phyloP scores from a whole-genome alignment of 2,888 invertebrate species.

The Polietes domitor region DNA sequence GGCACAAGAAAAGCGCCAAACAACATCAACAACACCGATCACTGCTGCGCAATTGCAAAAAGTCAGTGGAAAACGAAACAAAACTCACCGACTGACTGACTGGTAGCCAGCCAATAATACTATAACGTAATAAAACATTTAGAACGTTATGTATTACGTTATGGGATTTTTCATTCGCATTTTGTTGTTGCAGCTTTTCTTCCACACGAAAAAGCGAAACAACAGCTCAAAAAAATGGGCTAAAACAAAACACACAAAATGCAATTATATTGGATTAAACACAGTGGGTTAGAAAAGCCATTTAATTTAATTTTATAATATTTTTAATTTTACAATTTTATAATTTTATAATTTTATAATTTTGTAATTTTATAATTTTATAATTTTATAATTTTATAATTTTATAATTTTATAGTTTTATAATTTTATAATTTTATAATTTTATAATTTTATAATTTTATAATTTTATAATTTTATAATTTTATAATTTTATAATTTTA shows the following conservation, averaged over 20 bases:
- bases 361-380: too few species aligned
- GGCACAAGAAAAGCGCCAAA: conserved; percentile 37
- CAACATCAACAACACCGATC: conserved; percentile 36
- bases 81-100: conserved; percentile 58
- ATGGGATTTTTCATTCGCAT: conserved; percentile 21
- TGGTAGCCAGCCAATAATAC: conserved; percentile 59
- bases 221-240: conserved; percentile 17
- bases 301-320: too few species aligned
- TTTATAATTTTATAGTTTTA: too few species aligned
- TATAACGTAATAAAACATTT: conserved; percentile 65
- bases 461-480: too few species aligned
- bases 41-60: conserved; percentile 17
- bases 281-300: conserved; percentile 12
- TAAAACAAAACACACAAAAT: conserved; percentile 28
- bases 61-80: conserved; percentile 12
- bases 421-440: too few species aligned
- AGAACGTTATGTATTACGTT: conserved; percentile 63
- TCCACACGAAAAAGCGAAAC: conserved; percentile 31
- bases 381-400: too few species aligned
- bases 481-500: too few species aligned
- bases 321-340: too few species aligned
- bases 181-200: neutral
- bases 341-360: too few species aligned
- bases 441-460: too few species aligned
- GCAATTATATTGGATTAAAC: conserved; percentile 17